Conservation (phyloP, 2,113 vertebrate genomes). For the Anguilla japonica region DNA sequence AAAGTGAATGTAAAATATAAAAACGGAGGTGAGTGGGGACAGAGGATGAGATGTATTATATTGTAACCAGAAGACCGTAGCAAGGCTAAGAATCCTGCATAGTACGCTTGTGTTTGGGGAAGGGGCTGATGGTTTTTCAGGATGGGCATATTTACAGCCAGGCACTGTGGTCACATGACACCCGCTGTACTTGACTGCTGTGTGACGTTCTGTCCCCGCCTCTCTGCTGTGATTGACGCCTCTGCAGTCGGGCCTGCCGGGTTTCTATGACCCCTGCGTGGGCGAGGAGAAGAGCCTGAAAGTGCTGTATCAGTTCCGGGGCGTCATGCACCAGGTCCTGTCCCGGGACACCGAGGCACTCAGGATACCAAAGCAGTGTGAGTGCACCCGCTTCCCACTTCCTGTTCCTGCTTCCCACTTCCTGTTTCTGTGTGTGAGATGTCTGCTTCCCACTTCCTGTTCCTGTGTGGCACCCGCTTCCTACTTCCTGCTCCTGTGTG, state of each 20-base stretch:
- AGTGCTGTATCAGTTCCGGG: slow-evolving; percentile 97
- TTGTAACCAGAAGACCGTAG: too few relatives aligned
- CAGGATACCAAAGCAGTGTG: slow-evolving; percentile 99
- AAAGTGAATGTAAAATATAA: too few relatives aligned
- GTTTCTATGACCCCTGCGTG: slow-evolving; percentile 95
- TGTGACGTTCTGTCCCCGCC: neutral
- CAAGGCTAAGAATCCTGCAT: too few relatives aligned
- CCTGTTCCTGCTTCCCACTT: neutral
- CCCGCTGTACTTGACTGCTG: neutral
- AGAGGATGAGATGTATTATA: too few relatives aligned
- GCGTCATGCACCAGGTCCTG: slow-evolving; percentile 95
- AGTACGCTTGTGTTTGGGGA: too few relatives aligned
- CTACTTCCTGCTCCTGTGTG: neutral
- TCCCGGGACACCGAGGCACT: slow-evolving; percentile 87
- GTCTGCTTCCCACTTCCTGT: neutral
- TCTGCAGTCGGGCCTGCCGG: slow-evolving; percentile 87
- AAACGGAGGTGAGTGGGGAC: too few relatives aligned
- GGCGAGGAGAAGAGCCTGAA: slow-evolving; percentile 97
- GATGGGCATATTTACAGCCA: neutral
- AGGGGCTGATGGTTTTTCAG: neutral
- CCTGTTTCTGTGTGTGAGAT: neutral
- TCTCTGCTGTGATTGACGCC: slow-evolving; percentile 31
- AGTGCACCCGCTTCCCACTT: slow-evolving; percentile 52
- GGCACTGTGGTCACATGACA: neutral
- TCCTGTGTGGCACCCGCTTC: neutral